Evolutionary conservation across 2,113 vertebrate genomes (phyloP).

Genomic region (Microcebus griseorufus): DNA sequence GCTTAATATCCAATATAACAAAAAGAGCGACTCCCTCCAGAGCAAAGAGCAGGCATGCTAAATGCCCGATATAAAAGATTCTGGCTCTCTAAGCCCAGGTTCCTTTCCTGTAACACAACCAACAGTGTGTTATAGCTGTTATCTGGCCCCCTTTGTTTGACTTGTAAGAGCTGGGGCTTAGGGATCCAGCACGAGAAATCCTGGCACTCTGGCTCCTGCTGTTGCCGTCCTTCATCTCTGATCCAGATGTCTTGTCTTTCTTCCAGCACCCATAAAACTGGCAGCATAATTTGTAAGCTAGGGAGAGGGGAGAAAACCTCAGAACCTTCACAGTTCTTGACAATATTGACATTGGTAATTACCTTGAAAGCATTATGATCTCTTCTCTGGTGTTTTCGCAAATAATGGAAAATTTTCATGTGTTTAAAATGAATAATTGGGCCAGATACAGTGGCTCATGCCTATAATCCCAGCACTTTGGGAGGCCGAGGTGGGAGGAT

Average conservation of each 20-base stretch:
- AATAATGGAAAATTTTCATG: background rate
- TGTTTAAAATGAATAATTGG: background rate
- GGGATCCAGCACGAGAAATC: background rate
- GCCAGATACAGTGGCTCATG: no score
- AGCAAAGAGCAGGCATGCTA: background rate
- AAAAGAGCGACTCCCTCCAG: background rate
- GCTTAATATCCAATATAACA: background rate
- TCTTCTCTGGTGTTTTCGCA: conserved; percentile 32
- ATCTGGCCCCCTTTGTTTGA: background rate
- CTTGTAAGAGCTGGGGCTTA: background rate
- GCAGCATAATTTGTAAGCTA: background rate
- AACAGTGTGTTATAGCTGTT: background rate
- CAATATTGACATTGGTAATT: background rate
- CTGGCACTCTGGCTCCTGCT: background rate
- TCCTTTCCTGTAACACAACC: background rate
- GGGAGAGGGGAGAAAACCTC: background rate
- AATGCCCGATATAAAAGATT: background rate
- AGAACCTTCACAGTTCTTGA: background rate
- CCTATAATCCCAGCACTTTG: no score
- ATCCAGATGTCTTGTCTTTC: background rate
- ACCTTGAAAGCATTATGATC: background rate
- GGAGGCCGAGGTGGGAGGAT: no score
- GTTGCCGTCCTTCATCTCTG: background rate
- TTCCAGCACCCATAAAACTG: background rate
- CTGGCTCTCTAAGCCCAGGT: background rate